Percentiles rank a stretch among this genome's conserved stretches.
phyloP scores from a whole-genome alignment of 2,113 vertebrate genomes.

The Clarias magur region DNA sequence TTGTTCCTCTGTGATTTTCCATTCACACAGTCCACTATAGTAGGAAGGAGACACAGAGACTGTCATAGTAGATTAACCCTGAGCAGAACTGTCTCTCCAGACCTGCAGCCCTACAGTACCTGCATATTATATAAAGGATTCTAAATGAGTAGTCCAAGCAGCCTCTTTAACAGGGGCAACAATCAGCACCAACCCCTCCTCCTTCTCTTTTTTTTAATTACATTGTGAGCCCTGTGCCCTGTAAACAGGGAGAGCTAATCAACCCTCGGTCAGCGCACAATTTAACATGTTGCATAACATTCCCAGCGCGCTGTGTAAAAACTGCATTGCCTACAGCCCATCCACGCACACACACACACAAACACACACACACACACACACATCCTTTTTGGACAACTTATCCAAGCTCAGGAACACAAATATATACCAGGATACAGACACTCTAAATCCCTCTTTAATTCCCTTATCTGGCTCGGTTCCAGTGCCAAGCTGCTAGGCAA shows the following conservation, averaged over 20 bases:
- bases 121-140: background rate
- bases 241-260: constrained; percentile 37
- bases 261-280: constrained; percentile 39
- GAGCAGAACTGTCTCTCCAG: background rate
- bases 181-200: constrained; percentile 27
- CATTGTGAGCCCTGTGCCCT: constrained; percentile 13
- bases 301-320: constrained; percentile 30
- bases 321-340: constrained; percentile 24
- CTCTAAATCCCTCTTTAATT: constrained; percentile 56
- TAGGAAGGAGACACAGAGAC: constrained; percentile 11
- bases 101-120: background rate
- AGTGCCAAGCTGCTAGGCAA: constrained; percentile 41
- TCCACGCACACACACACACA: constrained; percentile 20
- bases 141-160: constrained; percentile 16
- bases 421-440: constrained; percentile 25
- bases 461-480: constrained; percentile 44
- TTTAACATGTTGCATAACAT: constrained; percentile 55
- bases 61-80: constrained; percentile 10
- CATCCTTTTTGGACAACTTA: background rate
- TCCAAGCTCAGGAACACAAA: background rate
- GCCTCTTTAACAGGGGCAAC: constrained; percentile 41
- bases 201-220: constrained; percentile 17
- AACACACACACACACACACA: constrained; percentile 5
- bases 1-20: constrained; percentile 28
- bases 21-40: constrained; percentile 43